Evolutionary conservation across 2,888 invertebrate genomes (phyloP).

Genomic region (Trisateles emortualis): DNA sequence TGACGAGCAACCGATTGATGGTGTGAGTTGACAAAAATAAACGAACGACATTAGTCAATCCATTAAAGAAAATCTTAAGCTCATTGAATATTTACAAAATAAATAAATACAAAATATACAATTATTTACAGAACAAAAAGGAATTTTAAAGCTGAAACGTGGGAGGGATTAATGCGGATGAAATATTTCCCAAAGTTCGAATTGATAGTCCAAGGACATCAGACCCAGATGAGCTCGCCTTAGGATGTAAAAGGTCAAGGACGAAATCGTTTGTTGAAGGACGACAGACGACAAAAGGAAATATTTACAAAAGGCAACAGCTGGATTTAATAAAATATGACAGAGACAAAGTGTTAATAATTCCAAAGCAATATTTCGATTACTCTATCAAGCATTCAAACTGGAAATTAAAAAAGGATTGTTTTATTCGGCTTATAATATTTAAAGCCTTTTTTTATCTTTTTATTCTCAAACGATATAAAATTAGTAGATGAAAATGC

Average conservation of each 20-base stretch:
- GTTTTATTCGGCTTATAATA: no score
- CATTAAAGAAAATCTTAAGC: neutral
- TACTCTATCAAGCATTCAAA: no score
- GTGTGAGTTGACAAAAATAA: no score
- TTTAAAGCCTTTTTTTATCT: no score
- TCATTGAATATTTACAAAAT: no score
- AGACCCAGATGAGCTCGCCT: conserved; percentile 35
- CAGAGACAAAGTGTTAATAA: no score
- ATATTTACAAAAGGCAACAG: conserved; percentile 3
- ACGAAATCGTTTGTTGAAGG: conserved; percentile 24
- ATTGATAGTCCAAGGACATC: conserved; percentile 22
- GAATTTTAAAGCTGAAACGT: conserved; percentile 3
- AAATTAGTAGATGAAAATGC: no score
- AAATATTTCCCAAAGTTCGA: conserved; percentile 34
- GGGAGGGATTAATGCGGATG: conserved; percentile 24
- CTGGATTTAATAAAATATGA: no score
- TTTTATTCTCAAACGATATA: no score
- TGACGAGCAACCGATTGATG: neutral
- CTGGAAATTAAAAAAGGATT: no score
- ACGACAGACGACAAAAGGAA: conserved; percentile 7
- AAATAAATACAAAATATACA: neutral
- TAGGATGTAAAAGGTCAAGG: conserved; percentile 40
- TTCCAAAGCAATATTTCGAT: no score
- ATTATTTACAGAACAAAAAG: conserved; percentile 9
- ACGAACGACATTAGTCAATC: neutral